phyloP scores from a whole-genome alignment of 2,797 vertebrate species.

The Anguilla megastoma region DNA sequence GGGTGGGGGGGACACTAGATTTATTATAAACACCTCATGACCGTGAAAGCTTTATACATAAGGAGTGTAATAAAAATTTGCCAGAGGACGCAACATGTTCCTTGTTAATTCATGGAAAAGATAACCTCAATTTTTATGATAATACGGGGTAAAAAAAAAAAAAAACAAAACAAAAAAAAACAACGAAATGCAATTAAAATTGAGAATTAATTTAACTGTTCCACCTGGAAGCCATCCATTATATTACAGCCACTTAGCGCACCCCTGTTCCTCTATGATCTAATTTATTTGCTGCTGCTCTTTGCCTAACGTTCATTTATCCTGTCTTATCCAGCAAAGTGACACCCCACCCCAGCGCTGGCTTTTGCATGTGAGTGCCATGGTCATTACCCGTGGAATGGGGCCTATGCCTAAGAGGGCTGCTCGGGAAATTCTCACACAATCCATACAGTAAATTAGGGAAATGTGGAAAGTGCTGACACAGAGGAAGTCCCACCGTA shows the following conservation, averaged over 20 bases:
- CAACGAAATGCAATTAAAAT: neutral
- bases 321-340: constrained; percentile 3
- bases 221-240: constrained; percentile 21
- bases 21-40: neutral
- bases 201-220: constrained; percentile 16
- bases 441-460: neutral
- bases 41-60: neutral
- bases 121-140: neutral
- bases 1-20: neutral
- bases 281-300: neutral
- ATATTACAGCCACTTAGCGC: neutral
- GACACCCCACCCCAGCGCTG: neutral
- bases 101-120: neutral
- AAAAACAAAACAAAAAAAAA: neutral
- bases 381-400: neutral
- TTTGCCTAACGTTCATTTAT: constrained; percentile 3
- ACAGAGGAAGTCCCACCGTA: neutral
- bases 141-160: neutral
- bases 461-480: neutral
- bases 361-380: neutral
- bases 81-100: neutral
- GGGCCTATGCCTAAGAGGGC: neutral
- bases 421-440: neutral
- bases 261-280: neutral
- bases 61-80: neutral